A percentile compares a stretch with the other conserved stretches of the same genome.
Conservation (phyloP, 2,113 vertebrate genomes). For the Empidonax traillii region DNA sequence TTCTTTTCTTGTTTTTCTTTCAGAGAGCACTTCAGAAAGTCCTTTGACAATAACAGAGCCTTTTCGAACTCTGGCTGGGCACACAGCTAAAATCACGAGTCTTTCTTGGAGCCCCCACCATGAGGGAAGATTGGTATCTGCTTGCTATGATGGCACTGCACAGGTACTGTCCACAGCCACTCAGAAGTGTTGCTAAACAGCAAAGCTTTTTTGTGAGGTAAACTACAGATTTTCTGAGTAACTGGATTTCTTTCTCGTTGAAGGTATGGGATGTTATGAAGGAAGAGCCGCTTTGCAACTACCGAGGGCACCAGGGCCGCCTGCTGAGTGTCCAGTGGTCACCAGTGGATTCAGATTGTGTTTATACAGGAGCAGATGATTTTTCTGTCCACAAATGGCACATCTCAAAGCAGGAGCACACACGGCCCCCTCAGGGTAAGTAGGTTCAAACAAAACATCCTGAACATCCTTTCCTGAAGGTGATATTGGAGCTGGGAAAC, state of each 20-base stretch:
- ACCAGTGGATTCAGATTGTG: conserved; percentile 83
- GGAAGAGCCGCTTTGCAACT: conserved; percentile 87
- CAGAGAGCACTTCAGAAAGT: conserved; percentile 80
- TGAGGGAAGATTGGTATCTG: conserved; percentile 84
- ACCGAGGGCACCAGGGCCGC: conserved; percentile 87
- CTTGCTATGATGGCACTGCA: conserved; percentile 91
- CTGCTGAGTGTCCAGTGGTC: conserved; percentile 92
- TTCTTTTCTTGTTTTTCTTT: neutral
- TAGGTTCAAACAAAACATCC: neutral
- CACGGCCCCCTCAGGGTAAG: conserved; percentile 88
- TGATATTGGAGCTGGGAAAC: neutral
- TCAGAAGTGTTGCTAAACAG: neutral
- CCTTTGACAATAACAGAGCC: conserved; percentile 85
- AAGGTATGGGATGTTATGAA: conserved; percentile 94
- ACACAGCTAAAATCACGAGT: conserved; percentile 91
- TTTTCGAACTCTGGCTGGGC: conserved; percentile 86
- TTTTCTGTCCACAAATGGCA: conserved; percentile 92
- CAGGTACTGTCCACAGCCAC: conserved; percentile 76
- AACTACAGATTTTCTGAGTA: neutral
- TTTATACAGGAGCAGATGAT: conserved; percentile 95
- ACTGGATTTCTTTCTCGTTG: neutral
- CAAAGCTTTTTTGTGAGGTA: neutral
- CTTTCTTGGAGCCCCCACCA: conserved; percentile 96
- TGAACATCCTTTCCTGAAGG: neutral
- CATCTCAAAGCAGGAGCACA: conserved; percentile 85